Percentiles rank a stretch among this genome's conserved stretches.
These are phyloP conservation scores for Dynastes hyllus DNA, from an alignment of 2,888 invertebrate genomes.

Conservation along the genomic window DNA sequence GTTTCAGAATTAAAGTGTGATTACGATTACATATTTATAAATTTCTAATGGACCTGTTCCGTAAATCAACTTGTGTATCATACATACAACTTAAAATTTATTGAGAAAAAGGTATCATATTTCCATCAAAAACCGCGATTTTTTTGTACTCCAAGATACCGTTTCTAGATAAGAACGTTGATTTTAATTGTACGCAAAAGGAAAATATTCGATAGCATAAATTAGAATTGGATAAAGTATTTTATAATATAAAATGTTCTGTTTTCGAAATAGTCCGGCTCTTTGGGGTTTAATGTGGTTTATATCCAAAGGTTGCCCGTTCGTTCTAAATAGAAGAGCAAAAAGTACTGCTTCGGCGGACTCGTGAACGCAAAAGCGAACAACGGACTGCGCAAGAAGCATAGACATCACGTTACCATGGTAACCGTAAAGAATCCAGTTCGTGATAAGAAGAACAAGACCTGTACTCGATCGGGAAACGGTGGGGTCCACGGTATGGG, in stretches of 20 bases:
- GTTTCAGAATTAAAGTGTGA: too few relatives aligned
- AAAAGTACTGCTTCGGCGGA: conserved; percentile 34
- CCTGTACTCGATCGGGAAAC: conserved; percentile 49
- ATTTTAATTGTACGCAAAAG: too few relatives aligned
- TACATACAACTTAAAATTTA: neutral
- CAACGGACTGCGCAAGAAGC: conserved; percentile 50
- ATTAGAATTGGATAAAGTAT: neutral
- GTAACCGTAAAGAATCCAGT: conserved; percentile 53
- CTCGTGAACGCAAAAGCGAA: conserved; percentile 31
- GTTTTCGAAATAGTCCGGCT: neutral
- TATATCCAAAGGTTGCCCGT: conserved; percentile 8
- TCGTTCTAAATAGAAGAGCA: conserved; percentile 12
- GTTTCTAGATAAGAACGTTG: too few relatives aligned
- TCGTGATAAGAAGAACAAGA: conserved; percentile 53
- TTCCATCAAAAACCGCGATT: too few relatives aligned
- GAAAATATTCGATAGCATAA: too few relatives aligned
- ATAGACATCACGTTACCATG: conserved; percentile 51
- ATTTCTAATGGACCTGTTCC: too few relatives aligned
- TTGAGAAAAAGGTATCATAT: neutral
- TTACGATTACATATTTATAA: too few relatives aligned
- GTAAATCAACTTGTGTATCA: too few relatives aligned
- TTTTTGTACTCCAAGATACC: too few relatives aligned
- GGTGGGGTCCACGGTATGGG: conserved; percentile 39
- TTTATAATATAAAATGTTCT: conserved; percentile 5
- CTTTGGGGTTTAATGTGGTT: neutral